Base-by-base conservation (phyloP, 2,888 invertebrate genomes). In the Rhingia rostrata region DNA sequence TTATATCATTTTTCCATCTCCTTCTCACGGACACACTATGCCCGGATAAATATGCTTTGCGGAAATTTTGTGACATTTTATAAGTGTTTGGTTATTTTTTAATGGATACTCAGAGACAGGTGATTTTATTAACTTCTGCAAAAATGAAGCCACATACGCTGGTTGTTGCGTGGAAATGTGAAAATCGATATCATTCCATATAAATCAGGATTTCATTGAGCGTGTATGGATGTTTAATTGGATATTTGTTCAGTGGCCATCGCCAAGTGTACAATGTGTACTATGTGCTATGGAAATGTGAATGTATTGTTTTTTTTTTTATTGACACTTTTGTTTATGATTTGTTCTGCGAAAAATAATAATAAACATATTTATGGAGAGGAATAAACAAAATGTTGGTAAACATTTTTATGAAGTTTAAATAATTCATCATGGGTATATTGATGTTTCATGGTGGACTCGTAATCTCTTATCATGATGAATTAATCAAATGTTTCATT, bases 21-120 rank as follows among this genome's bases (percentile, higher is more conserved):
- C 10, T 30, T 30, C 51, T 14, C 49, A 9, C 22, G 7, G 12
- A 12, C n/a, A 53, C n/a, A 6, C 4, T 14, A 47, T 61, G 39
- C 12, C 45, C 22, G 61, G 61, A 81, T 74, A 63, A 81, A 74
- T 64, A 53, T 64, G 51, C 37, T 75, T 81, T 70, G 64, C 45
- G 43, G 64, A 56, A 61, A 53, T 69, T 56, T 41, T 43, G 51
- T 14, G 41, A 56, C 58, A 45, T 70, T 51, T 74, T 58, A 53
- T 74, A 81, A 81, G 81, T 70, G 64, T 70, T 81, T 51, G 81
- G 64, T 75, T 81, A 70, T 70, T 63, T 75, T 81, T 77, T 66
- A 72, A 72, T 77, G 70, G 60, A 77, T 66, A 58, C 47, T 61
- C 69, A 63, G 63, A 69, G 80, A 64, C 69, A 69, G 74, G 80